Evolutionary conservation across 2,888 invertebrate genomes (phyloP).

Genomic region (Cantharis flavilabris): DNA sequence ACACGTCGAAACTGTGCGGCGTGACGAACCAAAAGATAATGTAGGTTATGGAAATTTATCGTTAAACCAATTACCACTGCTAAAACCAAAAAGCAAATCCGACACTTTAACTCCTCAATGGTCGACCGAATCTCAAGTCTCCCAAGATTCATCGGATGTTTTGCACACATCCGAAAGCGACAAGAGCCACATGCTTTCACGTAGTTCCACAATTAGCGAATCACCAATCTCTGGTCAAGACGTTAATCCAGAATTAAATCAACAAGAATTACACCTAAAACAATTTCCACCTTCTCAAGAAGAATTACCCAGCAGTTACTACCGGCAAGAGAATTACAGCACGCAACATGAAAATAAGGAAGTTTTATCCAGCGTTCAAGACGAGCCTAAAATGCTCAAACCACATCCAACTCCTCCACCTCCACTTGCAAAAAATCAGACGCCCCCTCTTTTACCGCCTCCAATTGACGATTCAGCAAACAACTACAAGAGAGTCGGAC

Average conservation of each 20-base stretch:
- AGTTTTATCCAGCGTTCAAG: conserved; percentile 14
- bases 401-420: conserved; percentile 50
- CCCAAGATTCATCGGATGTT: conserved; percentile 67
- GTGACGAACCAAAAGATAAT: conserved; percentile 5
- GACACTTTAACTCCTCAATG: conserved; percentile 62
- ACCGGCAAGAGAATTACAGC: conserved; percentile 15
- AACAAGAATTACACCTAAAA: conserved; percentile 6
- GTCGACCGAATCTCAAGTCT: conserved; percentile 70
- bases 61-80: conserved; percentile 11
- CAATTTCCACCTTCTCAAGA: background rate
- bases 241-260: conserved; percentile 9
- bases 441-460: conserved; percentile 36
- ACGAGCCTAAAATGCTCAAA: conserved; percentile 40
- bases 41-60: conserved; percentile 8
- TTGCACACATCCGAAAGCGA: conserved; percentile 66
- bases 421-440: conserved; percentile 33
- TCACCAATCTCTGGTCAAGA: conserved; percentile 45
- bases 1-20: conserved; percentile 9
- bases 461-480: conserved; percentile 40
- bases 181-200: conserved; percentile 64
- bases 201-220: conserved; percentile 55
- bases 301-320: conserved; percentile 6
- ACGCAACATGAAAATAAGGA: conserved; percentile 32
- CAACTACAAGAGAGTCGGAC: conserved; percentile 46
- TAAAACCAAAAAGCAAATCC: conserved; percentile 40